Base-by-base conservation (phyloP, 1,140 invertebrate genomes). In the Drosophila suzukii region DNA sequence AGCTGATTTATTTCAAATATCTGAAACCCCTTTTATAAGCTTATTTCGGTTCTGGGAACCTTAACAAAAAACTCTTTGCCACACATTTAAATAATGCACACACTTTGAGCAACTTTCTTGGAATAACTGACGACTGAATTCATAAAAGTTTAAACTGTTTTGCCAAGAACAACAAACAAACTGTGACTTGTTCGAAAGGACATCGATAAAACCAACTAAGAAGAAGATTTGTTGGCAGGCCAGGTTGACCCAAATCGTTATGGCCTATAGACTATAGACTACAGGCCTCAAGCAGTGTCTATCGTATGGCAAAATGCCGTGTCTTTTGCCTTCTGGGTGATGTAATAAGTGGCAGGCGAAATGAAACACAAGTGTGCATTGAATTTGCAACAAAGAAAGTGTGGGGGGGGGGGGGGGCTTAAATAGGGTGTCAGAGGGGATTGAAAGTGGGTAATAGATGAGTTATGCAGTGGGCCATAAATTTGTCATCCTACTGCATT, bases 261-360 rank as follows among this genome's bases (percentile, higher is more conserved):
- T 56, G 44, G 74, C 10, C 43, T 10, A 46, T 44, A 20, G 17
- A 11, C 43, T 46, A 6, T 11, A 24, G 43, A 5, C 43, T 39
- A 4, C 10, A 10, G 8, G 72, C 72, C 74, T 74, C 43, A 76
- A 38, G 62, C 62, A 68, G 47, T 58, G 75, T 56, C 74, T 76
- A 63, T 50, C 56, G 68, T 60, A 61, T 72, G 59, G 58, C 63
- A 63, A 56, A 59, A 58, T 61, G 66, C 66, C 55, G 65, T 70
- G 58, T 67, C 32, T 55, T 58, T 56, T 12, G 43, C 50, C 54
- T 60, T 44, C 43, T 58, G 27, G 67, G 75, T 88, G 83, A 88
- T 86, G 83, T 88, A 86, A 86, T 83, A 88, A 88, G 67, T 73
- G 79, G 81, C 53, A 82, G 66, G 66, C 75, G 32, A 81, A 85